Base-by-base conservation (phyloP, 2,113 vertebrate genomes). In the Andinoacara biseriatus region DNA sequence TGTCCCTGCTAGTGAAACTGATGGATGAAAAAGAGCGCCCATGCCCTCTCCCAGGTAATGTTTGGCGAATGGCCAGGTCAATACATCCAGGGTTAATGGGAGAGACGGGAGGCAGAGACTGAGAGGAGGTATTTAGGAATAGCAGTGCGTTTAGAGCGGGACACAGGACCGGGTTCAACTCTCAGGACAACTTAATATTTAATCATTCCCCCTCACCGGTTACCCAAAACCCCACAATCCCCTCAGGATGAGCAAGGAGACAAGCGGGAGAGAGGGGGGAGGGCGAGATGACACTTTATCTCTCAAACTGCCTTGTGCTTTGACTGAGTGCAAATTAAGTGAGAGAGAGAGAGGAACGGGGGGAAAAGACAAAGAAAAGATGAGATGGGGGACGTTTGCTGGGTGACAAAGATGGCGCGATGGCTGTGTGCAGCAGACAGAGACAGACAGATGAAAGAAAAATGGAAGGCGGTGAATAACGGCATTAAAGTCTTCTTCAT, bases 171-270 rank as follows among this genome's bases (percentile, higher is more conserved):
- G 57, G 86, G 90, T 87, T 91, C 90, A 80, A 78, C 82, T 90
- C 90, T 91, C 84, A 89, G 87, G 89, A 93, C 90, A 86, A 63
- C 72, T 94, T 90, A 91, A 94, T 93, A 94, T 94, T 93, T 93
- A 93, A 94, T 94, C 86, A 93, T 60, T 35, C 77, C 29, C 26
- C 78, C 58, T 80, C 81, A 84, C 38, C 18, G 29, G 93, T 67
- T 91, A 94, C 89, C 57, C 78, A 76, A 93, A 89, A 93, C 91
- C 79, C 74, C 88, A 79, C 88, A 87, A 91, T 76, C 78, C 90
- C 85, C 87, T 58, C 49, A 46, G 89, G 81, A 82, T 43, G 5
- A 40, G 13, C 69, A 60, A 85, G 65, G 80, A 89, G 78, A 89
- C 59, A 60, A 82, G 65, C n/a, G 49, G 60, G 78, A 40, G 82